phyloP scores from a whole-genome alignment of 1,140 invertebrate species.

The Drosophila littoralis region DNA sequence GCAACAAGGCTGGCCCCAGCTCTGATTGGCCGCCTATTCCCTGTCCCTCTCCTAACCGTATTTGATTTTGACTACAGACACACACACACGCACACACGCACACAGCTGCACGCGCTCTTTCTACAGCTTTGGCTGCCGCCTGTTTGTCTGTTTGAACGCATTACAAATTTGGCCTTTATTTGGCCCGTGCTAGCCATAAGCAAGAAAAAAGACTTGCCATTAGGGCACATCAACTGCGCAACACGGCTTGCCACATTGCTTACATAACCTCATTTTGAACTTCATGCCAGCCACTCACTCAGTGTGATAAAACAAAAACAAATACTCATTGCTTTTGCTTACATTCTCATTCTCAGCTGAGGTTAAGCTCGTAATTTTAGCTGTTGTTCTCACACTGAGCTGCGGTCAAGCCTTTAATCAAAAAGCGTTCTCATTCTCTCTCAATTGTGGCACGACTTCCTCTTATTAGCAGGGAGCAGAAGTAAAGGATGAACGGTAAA shows the following conservation, averaged over 20 bases:
- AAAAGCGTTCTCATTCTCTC: neutral
- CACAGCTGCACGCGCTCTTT: constrained; percentile 10
- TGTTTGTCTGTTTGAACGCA: constrained; percentile 49
- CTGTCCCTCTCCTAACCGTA: constrained; percentile 9
- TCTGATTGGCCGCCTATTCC: constrained; percentile 45
- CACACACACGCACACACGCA: constrained; percentile 3
- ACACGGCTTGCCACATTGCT: neutral
- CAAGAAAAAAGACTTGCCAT: constrained; percentile 29
- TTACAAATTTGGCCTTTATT: constrained; percentile 50
- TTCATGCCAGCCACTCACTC: neutral
- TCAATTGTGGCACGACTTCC: neutral
- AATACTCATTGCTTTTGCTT: constrained; percentile 1
- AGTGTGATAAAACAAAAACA: neutral
- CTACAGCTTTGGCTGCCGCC: constrained; percentile 1
- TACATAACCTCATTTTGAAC: constrained; percentile 2
- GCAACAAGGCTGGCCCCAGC: constrained; percentile 45
- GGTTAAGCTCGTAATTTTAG: neutral
- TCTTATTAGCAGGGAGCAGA: neutral
- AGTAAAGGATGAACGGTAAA: neutral
- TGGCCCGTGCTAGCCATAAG: constrained; percentile 41
- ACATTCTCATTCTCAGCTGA: neutral
- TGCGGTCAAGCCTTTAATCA: neutral
- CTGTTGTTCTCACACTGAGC: neutral
- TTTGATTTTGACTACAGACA: constrained; percentile 43
- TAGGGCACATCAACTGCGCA: constrained; percentile 24